phyloP scores from a whole-genome alignment of 2,888 invertebrate species.

The Marronus borbonicus region DNA sequence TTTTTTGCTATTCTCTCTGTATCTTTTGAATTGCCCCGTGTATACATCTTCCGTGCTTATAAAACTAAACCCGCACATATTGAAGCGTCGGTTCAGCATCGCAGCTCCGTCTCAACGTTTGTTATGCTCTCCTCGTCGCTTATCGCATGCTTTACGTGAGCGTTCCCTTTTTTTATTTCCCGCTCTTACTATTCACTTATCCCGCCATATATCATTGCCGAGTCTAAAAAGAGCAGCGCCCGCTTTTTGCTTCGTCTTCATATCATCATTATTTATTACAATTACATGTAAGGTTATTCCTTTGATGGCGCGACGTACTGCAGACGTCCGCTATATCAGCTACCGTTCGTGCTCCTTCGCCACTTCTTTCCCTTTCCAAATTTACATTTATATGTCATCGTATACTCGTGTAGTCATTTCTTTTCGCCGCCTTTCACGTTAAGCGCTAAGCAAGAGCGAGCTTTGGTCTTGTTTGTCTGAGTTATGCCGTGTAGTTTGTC shows the following conservation, averaged over 20 bases:
- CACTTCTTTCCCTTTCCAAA: slow-evolving; percentile 1
- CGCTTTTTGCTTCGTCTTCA: slow-evolving; percentile 39
- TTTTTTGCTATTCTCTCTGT: neutral
- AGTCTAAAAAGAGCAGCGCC: slow-evolving; percentile 43
- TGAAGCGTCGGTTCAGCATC: neutral
- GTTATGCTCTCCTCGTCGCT: slow-evolving; percentile 53
- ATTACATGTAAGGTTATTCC: slow-evolving; percentile 44
- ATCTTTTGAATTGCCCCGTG: no score
- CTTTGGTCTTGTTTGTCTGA: neutral
- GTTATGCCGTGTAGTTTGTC: neutral
- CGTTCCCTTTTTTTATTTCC: slow-evolving; percentile 42
- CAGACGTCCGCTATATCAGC: slow-evolving; percentile 1
- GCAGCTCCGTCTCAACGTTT: slow-evolving; percentile 56
- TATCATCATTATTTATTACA: slow-evolving; percentile 43
- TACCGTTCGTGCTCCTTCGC: neutral
- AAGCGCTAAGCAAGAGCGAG: neutral
- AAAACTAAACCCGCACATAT: no score
- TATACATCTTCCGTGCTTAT: no score
- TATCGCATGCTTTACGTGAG: slow-evolving; percentile 42
- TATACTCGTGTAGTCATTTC: slow-evolving; percentile 30
- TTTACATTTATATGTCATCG: slow-evolving; percentile 39
- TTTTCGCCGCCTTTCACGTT: slow-evolving; percentile 9
- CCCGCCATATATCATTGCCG: slow-evolving; percentile 51
- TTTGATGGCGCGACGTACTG: slow-evolving; percentile 22
- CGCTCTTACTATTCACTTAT: slow-evolving; percentile 53